Conservation (phyloP, 2,113 vertebrate genomes). For the Beaufortia kweichowensis region DNA sequence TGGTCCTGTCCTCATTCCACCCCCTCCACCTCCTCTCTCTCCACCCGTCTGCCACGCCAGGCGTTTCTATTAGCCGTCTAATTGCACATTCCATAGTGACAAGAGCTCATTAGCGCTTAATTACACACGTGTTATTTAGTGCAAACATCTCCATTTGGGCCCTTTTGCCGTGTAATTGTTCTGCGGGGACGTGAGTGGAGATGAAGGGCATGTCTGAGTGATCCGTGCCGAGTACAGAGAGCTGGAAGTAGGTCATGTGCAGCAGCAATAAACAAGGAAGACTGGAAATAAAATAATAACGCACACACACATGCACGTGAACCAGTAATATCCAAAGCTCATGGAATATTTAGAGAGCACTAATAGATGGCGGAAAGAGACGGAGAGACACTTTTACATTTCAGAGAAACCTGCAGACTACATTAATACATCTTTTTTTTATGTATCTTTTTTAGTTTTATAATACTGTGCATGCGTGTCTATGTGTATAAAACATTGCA, state of each 20-base stretch:
- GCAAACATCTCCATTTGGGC: constrained; percentile 99
- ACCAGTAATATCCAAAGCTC: constrained; percentile 76
- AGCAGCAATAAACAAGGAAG: constrained; percentile 75
- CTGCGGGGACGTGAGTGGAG: constrained; percentile 79
- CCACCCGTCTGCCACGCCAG: constrained; percentile 50
- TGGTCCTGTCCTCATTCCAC: no score
- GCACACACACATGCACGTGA: constrained; percentile 64
- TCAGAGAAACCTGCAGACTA: constrained; percentile 71
- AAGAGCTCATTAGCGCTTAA: constrained; percentile 99
- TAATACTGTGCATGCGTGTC: constrained; percentile 37
- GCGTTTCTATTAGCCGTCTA: constrained; percentile 93
- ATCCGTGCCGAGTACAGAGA: constrained; percentile 59
- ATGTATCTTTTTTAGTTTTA: constrained; percentile 43
- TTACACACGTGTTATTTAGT: constrained; percentile 99
- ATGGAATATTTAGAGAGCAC: constrained; percentile 82
- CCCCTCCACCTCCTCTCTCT: constrained; percentile 51
- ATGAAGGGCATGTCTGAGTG: constrained; percentile 71
- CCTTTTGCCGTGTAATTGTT: constrained; percentile 91
- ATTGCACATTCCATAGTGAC: constrained; percentile 99
- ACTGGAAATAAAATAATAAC: constrained; percentile 79
- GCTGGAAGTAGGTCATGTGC: constrained; percentile 80
- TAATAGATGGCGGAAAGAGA: constrained; percentile 73
- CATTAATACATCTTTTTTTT: constrained; percentile 64
- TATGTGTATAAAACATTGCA: constrained; percentile 31
- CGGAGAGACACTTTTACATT: constrained; percentile 61